Evolutionary conservation across 1,140 invertebrate genomes (phyloP), one percentile per base, ranked within the genome.

Genomic region (Dolichoris vasculosae): DNA sequence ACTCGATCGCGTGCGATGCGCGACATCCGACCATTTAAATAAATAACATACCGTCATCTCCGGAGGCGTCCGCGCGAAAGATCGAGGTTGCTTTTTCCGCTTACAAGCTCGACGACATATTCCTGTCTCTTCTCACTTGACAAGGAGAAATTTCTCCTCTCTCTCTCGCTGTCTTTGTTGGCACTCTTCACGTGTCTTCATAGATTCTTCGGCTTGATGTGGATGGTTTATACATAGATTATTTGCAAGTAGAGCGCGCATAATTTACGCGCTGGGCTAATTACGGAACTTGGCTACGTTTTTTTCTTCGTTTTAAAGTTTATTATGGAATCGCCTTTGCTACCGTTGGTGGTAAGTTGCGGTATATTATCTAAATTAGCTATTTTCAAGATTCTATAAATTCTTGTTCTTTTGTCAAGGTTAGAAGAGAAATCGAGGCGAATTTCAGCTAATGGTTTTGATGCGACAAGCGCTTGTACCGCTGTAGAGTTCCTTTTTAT

Each of bases 31-130:
- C n/a, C 76, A 63, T 83, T 86, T 83, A 75, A 83, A 86, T 86
- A 86, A 86, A 83, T 86, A 86, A 86, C 84, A 80, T 82, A 32
- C 48, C 77, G 0, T 9, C 32, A 86, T 86, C 84, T 82, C 79
- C 23, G n/a, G 51, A 81, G 69, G 67, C 46, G 32, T 3, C 51
- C 30, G 35, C n/a, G 73, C 59, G 67, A 79, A 7, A 59, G 59
- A 55, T 48, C 23, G 59, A 48, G 76, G 20, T 30, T 46, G 67
- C 67, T 30, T 73, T 67, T 48, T 55, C 35, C 46, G 30, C 26
- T 79, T 84, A 84, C 83, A 79, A 76, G 59, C 40, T 59, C 76
- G 76, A 79, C 83, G 83, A 79, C 83, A 79, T 64, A 40, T n/a
- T n/a, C n/a, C n/a, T n/a, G n/a, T n/a, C n/a, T n/a, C n/a, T n/a